These are phyloP conservation scores for Drosophila prosaltans DNA, from an alignment of 1,140 invertebrate genomes.

Conservation along the genomic window DNA sequence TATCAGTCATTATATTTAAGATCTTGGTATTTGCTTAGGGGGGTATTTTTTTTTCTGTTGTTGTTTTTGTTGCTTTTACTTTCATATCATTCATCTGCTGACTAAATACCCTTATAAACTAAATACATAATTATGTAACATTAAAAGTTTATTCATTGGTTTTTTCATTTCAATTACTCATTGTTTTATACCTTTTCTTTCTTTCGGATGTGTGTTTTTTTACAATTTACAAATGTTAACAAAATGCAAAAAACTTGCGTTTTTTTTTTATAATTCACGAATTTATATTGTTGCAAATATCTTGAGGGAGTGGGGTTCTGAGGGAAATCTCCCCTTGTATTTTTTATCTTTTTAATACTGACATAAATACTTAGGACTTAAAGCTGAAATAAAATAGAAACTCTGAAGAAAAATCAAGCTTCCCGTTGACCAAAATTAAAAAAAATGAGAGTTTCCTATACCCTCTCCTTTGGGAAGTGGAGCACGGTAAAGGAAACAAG, in stretches of 20 bases:
- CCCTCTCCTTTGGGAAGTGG: neutral
- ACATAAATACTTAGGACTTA: conserved; percentile 66
- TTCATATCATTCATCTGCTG: neutral
- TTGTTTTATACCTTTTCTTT: conserved; percentile 10
- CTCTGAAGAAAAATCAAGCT: conserved; percentile 53
- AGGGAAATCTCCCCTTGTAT: neutral
- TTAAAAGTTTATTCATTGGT: conserved; percentile 63
- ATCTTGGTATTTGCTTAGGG: conserved; percentile 34
- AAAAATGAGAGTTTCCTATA: neutral
- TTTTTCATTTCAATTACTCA: conserved; percentile 38
- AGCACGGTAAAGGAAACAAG: neutral
- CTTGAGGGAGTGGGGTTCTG: neutral
- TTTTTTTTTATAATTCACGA: conserved; percentile 1
- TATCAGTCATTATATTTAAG: conserved; percentile 65
- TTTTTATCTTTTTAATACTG: conserved; percentile 60
- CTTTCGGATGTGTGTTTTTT: conserved; percentile 28
- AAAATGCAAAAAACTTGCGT: conserved; percentile 41
- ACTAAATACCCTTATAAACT: conserved; percentile 32
- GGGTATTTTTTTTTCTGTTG: conserved; percentile 31
- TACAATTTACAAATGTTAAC: conserved; percentile 73
- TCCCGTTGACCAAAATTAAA: conserved; percentile 47
- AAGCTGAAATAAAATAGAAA: conserved; percentile 67
- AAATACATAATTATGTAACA: conserved; percentile 56
- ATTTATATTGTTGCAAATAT: conserved; percentile 8
- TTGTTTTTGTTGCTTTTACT: neutral